Conservation (phyloP, 1,140 invertebrate genomes). For the Sycophaga agraensis region DNA sequence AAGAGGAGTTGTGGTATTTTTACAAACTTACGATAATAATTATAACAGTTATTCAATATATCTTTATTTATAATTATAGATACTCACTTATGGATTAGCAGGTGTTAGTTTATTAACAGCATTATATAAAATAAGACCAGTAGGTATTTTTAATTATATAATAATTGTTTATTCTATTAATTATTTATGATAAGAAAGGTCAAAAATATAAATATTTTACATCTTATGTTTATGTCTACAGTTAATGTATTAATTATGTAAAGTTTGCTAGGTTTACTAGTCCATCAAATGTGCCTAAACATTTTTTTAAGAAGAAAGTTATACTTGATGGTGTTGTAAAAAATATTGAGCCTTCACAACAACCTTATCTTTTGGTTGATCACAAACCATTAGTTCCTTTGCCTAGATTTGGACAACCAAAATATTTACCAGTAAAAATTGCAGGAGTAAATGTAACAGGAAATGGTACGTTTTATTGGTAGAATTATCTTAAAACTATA, state of each 20-base stretch:
- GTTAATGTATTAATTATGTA: too few species aligned
- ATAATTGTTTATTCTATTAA: conserved; percentile 15
- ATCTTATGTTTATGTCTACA: conserved; percentile 38
- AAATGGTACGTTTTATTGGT: conserved; percentile 45
- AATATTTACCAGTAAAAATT: conserved; percentile 58
- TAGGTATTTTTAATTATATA: conserved; percentile 42
- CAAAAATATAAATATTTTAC: conserved; percentile 7
- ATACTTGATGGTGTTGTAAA: conserved; percentile 52
- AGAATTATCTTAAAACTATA: background rate
- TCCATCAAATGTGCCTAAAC: conserved; percentile 55
- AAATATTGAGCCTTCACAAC: conserved; percentile 53
- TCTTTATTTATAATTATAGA: conserved; percentile 40
- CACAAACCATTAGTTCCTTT: conserved; percentile 57
- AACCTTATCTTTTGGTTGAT: conserved; percentile 54
- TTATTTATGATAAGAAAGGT: conserved; percentile 9
- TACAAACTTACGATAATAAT: conserved; percentile 23
- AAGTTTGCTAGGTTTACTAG: conserved; percentile 57
- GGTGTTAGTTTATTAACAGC: conserved; percentile 54
- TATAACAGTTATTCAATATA: conserved; percentile 4
- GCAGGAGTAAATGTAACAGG: conserved; percentile 54
- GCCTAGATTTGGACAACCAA: conserved; percentile 41
- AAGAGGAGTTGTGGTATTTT: conserved; percentile 50
- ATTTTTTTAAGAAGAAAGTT: conserved; percentile 52
- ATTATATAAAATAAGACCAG: conserved; percentile 57
- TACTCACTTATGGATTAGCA: conserved; percentile 59